A percentile compares a stretch with the other conserved stretches of the same genome.
These are phyloP conservation scores for Orestias chungarensis DNA, from an alignment of 2,797 vertebrate genomes.

Conservation along the genomic window DNA sequence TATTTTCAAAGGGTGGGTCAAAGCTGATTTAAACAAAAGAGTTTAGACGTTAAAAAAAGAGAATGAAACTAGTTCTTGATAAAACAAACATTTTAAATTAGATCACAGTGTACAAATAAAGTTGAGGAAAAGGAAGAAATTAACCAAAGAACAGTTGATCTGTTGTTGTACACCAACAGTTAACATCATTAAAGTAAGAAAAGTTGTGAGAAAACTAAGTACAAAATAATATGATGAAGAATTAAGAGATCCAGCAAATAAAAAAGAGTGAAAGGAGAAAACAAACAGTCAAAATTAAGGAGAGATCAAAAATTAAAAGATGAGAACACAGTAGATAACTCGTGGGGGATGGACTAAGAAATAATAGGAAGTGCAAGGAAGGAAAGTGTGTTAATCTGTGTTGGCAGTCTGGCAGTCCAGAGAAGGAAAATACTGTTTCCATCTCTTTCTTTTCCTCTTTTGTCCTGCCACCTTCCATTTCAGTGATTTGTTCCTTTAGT, in stretches of 20 bases:
- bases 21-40: background rate
- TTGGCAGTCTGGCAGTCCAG: constrained; percentile 42
- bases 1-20: background rate
- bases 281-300: background rate
- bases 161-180: background rate
- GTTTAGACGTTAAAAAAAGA: too few relatives aligned
- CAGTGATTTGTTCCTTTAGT: constrained; percentile 43
- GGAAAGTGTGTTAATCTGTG: constrained; percentile 50
- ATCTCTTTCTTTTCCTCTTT: constrained; percentile 44
- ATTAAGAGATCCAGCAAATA: background rate
- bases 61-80: background rate
- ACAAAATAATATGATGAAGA: background rate
- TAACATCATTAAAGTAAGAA: background rate
- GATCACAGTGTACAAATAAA: background rate
- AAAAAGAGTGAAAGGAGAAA: background rate
- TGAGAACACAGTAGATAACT: background rate
- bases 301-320: constrained; percentile 4
- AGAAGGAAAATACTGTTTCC: constrained; percentile 41
- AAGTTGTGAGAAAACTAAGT: background rate
- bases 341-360: constrained; percentile 4
- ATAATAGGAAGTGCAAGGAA: constrained; percentile 19
- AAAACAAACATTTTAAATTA: background rate
- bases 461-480: constrained; percentile 43
- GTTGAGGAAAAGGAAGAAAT: background rate
- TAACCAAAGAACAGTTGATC: background rate